Evolutionary conservation across 2,113 vertebrate genomes (phyloP).

Genomic region (Otolemur garnettii): DNA sequence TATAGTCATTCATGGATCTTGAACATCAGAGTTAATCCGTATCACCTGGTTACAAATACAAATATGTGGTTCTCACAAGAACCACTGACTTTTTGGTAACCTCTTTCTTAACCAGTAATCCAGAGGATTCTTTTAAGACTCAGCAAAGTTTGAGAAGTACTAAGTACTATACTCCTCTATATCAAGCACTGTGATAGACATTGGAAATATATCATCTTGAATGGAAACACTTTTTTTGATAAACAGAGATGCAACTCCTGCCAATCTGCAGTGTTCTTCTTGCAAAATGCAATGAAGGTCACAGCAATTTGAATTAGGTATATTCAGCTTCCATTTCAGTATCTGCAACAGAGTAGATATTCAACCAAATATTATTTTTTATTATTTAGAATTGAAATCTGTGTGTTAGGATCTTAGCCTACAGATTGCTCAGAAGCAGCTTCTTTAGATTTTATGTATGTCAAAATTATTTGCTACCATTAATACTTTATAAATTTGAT

Average conservation of each 20-base stretch:
- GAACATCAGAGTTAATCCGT: neutral
- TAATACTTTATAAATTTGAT: neutral
- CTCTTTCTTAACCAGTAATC: neutral
- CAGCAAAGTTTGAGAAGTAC: neutral
- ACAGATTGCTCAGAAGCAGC: neutral
- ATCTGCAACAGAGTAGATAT: neutral
- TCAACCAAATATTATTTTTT: neutral
- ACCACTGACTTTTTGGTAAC: neutral
- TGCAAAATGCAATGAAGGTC: neutral
- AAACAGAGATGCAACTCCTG: neutral
- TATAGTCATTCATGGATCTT: neutral
- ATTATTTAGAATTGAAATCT: neutral
- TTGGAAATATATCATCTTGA: neutral
- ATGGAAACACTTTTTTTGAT: neutral
- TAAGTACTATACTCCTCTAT: neutral
- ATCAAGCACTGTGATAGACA: neutral
- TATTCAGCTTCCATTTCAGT: neutral
- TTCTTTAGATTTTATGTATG: conserved; percentile 11
- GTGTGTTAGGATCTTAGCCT: neutral
- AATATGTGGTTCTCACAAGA: neutral
- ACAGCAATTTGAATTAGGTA: neutral
- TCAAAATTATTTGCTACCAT: neutral
- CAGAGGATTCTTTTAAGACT: neutral
- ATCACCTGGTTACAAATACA: neutral
- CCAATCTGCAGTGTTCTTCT: neutral